Evolutionary conservation across 2,888 invertebrate species (phyloP).

Genomic region (Drosophila flavopinicola): DNA sequence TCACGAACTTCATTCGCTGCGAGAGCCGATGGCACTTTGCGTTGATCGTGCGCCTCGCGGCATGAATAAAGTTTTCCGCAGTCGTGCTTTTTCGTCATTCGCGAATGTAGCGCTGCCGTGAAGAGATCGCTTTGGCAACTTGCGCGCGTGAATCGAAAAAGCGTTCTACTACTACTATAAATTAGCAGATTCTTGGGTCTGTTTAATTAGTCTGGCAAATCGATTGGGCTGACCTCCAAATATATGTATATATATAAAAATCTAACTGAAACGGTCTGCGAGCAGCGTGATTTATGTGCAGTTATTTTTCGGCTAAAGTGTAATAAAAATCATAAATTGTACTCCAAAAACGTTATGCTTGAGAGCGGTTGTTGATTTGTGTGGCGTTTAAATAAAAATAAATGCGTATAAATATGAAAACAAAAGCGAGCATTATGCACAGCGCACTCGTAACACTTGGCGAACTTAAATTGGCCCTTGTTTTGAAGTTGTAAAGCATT

Average conservation of each 20-base stretch:
- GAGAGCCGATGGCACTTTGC: conserved; percentile 17
- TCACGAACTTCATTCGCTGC: conserved; percentile 10
- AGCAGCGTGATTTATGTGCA: conserved; percentile 25
- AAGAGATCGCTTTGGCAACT: conserved; percentile 61
- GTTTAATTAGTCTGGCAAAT: conserved; percentile 18
- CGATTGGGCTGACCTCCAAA: conserved; percentile 45
- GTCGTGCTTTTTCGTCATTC: conserved; percentile 82
- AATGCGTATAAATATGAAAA: conserved; percentile 68
- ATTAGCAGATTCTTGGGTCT: conserved; percentile 17
- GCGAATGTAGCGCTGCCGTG: conserved; percentile 66
- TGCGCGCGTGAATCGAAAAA: conserved; percentile 5
- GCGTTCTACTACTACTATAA: neutral
- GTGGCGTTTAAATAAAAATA: conserved; percentile 63
- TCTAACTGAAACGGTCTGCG: conserved; percentile 20
- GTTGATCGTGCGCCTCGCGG: conserved; percentile 31
- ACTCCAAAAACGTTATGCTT: conserved; percentile 57
- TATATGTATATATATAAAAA: conserved; percentile 1
- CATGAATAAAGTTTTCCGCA: conserved; percentile 76
- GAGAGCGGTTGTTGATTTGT: conserved; percentile 52
- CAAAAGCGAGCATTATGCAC: conserved; percentile 56
- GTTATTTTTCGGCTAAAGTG: conserved; percentile 40
- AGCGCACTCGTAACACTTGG: neutral
- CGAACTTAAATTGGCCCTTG: no score
- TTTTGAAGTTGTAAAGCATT: neutral
- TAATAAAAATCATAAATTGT: conserved; percentile 44